phyloP scores from a whole-genome alignment of 2,888 invertebrate species.

The Brachyptera putata region DNA sequence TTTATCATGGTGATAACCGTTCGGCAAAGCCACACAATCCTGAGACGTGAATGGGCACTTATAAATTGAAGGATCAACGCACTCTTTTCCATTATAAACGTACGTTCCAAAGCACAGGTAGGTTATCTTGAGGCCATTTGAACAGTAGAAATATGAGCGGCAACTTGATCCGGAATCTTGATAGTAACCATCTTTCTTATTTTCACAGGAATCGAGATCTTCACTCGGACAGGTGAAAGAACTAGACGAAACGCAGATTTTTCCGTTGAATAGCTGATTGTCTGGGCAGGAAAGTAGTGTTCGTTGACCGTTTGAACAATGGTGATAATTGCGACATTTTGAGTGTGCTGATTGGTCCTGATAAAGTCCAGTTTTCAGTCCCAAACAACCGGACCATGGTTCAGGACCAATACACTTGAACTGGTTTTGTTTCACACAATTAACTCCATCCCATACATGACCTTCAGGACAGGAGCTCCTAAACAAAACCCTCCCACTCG shows the following conservation, averaged over 20 bases:
- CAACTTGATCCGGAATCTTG: conserved; percentile 49
- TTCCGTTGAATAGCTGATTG: conserved; percentile 49
- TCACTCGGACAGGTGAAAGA: conserved; percentile 49
- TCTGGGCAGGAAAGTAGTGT: conserved; percentile 47
- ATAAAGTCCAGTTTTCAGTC: conserved; percentile 42
- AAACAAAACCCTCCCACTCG: conserved; percentile 25
- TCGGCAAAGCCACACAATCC: conserved; percentile 50
- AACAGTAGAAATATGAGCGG: conserved; percentile 57
- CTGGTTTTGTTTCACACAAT: conserved; percentile 41
- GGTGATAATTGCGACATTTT: conserved; percentile 52
- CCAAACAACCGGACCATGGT: conserved; percentile 36
- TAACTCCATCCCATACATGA: conserved; percentile 50
- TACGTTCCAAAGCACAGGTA: conserved; percentile 53
- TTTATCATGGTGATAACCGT: conserved; percentile 56
- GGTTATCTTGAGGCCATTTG: conserved; percentile 52
- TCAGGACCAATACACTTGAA: conserved; percentile 36
- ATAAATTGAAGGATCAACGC: conserved; percentile 44
- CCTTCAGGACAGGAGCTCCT: conserved; percentile 48
- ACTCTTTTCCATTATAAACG: conserved; percentile 52
- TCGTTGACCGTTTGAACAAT: conserved; percentile 47
- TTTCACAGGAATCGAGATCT: conserved; percentile 46
- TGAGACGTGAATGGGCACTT: conserved; percentile 46
- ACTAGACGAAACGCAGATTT: conserved; percentile 44
- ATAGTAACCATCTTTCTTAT: conserved; percentile 54
- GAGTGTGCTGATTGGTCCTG: conserved; percentile 47